phyloP scores from a whole-genome alignment of 2,888 invertebrate genomes.

The Adineta ricciae region DNA sequence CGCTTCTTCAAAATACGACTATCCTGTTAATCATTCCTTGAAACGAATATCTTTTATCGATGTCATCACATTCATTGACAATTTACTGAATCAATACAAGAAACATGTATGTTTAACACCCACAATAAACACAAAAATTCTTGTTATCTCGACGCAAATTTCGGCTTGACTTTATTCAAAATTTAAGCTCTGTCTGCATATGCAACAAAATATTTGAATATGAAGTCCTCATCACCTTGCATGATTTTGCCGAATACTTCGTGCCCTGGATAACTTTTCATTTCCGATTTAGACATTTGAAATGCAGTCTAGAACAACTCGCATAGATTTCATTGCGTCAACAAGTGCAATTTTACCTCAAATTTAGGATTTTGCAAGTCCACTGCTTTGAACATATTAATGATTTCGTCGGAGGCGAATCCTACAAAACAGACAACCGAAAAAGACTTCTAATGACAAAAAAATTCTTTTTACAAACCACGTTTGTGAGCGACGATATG shows the following conservation, averaged over 20 bases:
- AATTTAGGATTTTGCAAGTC: not conserved
- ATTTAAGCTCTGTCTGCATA: not conserved
- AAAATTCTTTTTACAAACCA: not conserved
- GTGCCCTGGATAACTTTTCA: not conserved
- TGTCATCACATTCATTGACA: not conserved
- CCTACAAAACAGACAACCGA: no score
- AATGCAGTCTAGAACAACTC: not conserved
- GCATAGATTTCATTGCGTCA: no score
- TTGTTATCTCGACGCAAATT: no score
- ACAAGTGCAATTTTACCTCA: not conserved
- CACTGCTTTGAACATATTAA: not conserved
- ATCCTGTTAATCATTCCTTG: no score
- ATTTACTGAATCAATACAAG: no score
- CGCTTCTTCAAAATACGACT: no score
- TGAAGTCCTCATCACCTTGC: not conserved
- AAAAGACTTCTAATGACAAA: not conserved
- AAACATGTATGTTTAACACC: no score
- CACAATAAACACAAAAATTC: no score
- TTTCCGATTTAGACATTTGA: not conserved
- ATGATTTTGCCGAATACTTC: not conserved
- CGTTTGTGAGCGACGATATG: not conserved
- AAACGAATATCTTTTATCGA: not conserved
- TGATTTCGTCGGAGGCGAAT: not conserved
- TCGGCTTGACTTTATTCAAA: no score
- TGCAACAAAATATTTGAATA: not conserved